Conservation (phyloP, 2,888 invertebrate genomes). For the Endotricha flammealis region DNA sequence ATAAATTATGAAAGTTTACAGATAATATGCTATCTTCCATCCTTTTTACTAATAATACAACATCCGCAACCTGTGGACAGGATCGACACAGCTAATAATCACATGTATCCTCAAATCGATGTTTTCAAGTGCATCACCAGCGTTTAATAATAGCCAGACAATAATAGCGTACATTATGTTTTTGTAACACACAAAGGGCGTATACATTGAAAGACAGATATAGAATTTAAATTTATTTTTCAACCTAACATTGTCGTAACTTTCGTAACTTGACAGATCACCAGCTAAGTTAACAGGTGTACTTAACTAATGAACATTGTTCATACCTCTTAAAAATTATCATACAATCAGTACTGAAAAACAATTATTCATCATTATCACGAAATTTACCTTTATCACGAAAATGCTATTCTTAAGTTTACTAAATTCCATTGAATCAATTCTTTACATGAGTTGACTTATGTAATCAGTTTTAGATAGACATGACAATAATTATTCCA, state of each 20-base stretch:
- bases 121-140: too few relatives aligned
- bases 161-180: too few relatives aligned
- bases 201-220: conserved; percentile 48
- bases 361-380: conserved; percentile 71
- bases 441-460: conserved; percentile 40
- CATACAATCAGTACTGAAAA: conserved; percentile 74
- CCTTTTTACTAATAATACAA: too few relatives aligned
- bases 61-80: too few relatives aligned
- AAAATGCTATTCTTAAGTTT: conserved; percentile 70
- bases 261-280: conserved; percentile 70
- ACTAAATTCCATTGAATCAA: conserved; percentile 74
- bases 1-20: too few relatives aligned
- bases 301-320: conserved; percentile 74
- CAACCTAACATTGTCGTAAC: conserved; percentile 76
- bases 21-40: too few relatives aligned
- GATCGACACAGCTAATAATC: too few relatives aligned
- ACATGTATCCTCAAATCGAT: too few relatives aligned
- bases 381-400: conserved; percentile 75
- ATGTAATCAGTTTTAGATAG: too few relatives aligned
- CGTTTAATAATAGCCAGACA: too few relatives aligned
- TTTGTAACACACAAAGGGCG: not conserved
- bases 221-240: conserved; percentile 68
- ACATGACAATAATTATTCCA: conserved; percentile 25
- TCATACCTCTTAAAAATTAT: conserved; percentile 71
- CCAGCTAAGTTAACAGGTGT: conserved; percentile 74